These are phyloP conservation scores for Apamea monoglypha DNA, from an alignment of 2,888 invertebrate genomes.

Conservation along the genomic window DNA sequence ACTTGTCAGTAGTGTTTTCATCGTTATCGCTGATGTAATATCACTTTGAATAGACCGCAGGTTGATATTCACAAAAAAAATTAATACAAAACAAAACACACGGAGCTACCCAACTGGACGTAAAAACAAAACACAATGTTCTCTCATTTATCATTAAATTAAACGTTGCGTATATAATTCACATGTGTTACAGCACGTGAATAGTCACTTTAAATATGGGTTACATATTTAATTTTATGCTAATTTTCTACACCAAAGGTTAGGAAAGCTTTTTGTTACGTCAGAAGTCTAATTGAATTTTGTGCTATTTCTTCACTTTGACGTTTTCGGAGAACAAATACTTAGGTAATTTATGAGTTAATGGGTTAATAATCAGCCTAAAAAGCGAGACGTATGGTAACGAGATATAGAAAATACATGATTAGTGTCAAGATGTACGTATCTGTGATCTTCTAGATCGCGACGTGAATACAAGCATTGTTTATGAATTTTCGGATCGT, in stretches of 20 bases:
- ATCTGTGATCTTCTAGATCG: too few relatives aligned
- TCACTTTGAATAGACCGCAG: too few relatives aligned
- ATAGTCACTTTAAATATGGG: constrained; percentile 10
- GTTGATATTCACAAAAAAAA: not conserved
- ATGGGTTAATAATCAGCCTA: not conserved
- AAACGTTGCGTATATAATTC: constrained; percentile 27
- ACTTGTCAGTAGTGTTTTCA: not conserved
- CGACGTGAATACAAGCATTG: not conserved
- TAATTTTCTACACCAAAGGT: constrained; percentile 31
- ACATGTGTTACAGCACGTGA: constrained; percentile 32
- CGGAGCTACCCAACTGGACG: not conserved
- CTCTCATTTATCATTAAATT: constrained; percentile 21
- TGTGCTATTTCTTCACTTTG: not conserved
- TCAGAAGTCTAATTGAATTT: not conserved
- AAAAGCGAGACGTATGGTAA: too few relatives aligned
- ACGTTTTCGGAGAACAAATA: not conserved
- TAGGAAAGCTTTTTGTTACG: constrained; percentile 4
- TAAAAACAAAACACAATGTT: constrained; percentile 16
- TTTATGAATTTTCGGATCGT: not conserved
- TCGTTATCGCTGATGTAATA: not conserved
- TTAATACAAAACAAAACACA: not conserved
- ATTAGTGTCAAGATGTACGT: not conserved
- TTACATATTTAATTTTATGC: constrained; percentile 23
- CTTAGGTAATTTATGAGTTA: not conserved
- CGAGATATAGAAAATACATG: not conserved